Base-by-base conservation (phyloP, 2,888 invertebrate genomes). In the Oligia latruncula region DNA sequence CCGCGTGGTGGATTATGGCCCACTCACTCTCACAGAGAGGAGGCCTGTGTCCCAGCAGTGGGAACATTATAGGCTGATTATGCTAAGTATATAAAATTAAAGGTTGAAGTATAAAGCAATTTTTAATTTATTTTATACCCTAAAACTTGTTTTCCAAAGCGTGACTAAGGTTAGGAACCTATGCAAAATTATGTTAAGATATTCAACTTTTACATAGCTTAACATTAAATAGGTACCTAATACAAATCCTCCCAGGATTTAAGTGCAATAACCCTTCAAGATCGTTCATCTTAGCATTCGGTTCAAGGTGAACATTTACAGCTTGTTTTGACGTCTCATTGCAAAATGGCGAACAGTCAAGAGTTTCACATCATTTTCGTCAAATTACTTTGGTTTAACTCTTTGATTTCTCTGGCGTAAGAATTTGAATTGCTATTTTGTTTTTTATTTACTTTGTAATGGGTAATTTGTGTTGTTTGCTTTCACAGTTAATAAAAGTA, bases 231-330 rank as follows among this genome's bases (percentile, higher is more conserved):
- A 20, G 13, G 20, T 43, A 35, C 20, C 15, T 55, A 55, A 6
- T 58, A 58, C 23, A 77, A 5, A 17, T 23, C 74, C 64, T 82
- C 55, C 55, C 65, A 17, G 40, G 15, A 52, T 13, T 46, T 64
- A 15, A 64, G 71, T 68, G 58, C 83, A 84, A 46, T 70, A 86
- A 72, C 78, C 83, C 23, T 60, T 71, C 46, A 66, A 70, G 74
- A 70, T 72, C 65, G 43, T 72, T 82, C n/a, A 11, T 74, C 85
- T 60, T n/a, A 52, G 13, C 68, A 55, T 64, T 58, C 68, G 35
- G 84, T 84, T 78, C 84, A 84, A 67, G 67, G 79, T 71, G 79
- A 15, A 74, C 74, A 46, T 72, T 71, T 13, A 46, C 58, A 60
- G 66, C 20, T 62, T 74, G 60, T 75, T 82, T 84, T 78, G 62